Evolutionary conservation across 2,888 invertebrate species (phyloP).

Genomic region (Pheosia tremula): DNA sequence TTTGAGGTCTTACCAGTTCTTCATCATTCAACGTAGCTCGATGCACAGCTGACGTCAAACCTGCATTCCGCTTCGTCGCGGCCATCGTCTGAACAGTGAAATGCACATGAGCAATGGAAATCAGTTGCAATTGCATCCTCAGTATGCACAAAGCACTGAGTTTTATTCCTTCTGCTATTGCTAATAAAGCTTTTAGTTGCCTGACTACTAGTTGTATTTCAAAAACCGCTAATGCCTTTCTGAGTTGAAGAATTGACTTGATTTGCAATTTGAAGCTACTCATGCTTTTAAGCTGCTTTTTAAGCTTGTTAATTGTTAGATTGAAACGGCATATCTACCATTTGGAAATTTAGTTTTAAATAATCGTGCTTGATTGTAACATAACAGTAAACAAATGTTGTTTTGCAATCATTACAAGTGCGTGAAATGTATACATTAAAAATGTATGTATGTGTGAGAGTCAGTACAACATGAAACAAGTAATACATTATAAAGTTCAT

Average conservation of each 20-base stretch:
- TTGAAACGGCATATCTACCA: conserved; percentile 13
- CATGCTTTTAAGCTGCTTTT: conserved; percentile 67
- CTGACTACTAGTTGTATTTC: conserved; percentile 40
- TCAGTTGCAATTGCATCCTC: conserved; percentile 22
- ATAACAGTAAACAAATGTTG: conserved; percentile 3
- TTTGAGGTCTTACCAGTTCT: conserved; percentile 93
- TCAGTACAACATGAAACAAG: conserved; percentile 43
- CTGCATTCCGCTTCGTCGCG: conserved; percentile 98
- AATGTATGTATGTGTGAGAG: conserved; percentile 39
- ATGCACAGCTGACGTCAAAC: conserved; percentile 98
- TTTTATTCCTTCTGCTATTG: conserved; percentile 30
- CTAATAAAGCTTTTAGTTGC: conserved; percentile 43
- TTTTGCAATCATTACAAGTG: conserved; percentile 38
- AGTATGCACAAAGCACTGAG: conserved; percentile 44
- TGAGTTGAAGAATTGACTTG: conserved; percentile 24
- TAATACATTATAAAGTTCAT: conserved; percentile 31
- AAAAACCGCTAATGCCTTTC: conserved; percentile 29
- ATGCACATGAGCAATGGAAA: conserved; percentile 27
- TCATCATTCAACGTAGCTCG: conserved; percentile 99
- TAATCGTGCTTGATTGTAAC: not conserved
- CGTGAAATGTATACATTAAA: conserved; percentile 44
- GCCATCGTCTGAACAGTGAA: conserved; percentile 95
- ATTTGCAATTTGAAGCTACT: conserved; percentile 45
- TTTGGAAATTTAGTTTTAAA: not conserved
- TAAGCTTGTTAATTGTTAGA: conserved; percentile 45